Evolutionary conservation across 2,797 vertebrate species (phyloP).

Genomic region (Pseudochirops corinnae): DNA sequence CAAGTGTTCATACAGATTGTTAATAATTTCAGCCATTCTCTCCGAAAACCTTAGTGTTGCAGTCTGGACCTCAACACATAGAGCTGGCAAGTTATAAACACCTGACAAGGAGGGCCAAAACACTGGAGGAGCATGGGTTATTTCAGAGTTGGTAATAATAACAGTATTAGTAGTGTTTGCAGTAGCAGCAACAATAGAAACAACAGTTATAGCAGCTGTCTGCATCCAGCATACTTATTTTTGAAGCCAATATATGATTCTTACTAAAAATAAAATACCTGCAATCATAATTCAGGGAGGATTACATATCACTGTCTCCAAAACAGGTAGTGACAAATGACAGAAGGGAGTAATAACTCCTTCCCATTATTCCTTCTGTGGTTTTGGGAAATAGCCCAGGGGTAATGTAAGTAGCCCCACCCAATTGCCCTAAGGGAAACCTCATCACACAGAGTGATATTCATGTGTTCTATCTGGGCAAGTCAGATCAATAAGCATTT

Average conservation of each 20-base stretch:
- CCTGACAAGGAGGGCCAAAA: not conserved
- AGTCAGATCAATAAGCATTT: not conserved
- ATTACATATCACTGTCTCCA: not conserved
- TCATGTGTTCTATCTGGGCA: not conserved
- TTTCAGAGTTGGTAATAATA: not conserved
- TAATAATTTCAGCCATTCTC: slow-evolving; percentile 61
- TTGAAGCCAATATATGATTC: not conserved
- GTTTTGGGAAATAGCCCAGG: not conserved
- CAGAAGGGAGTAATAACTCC: not conserved
- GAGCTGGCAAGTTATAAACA: slow-evolving; percentile 10
- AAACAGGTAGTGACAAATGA: not conserved
- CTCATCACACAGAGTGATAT: not conserved
- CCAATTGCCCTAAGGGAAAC: not conserved
- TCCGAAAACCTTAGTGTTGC: slow-evolving; percentile 59
- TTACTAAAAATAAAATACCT: not conserved
- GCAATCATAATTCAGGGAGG: not conserved
- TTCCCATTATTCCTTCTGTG: not conserved
- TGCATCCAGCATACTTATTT: not conserved
- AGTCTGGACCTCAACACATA: slow-evolving; percentile 40
- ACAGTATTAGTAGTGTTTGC: not conserved
- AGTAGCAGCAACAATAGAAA: not conserved
- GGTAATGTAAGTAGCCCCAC: not conserved
- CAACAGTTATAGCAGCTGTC: not conserved
- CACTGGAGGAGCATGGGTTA: not conserved
- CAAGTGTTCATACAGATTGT: slow-evolving; percentile 60